Evolutionary conservation across 2,113 vertebrate species (phyloP).

Genomic region (Stigmatopora nigra): DNA sequence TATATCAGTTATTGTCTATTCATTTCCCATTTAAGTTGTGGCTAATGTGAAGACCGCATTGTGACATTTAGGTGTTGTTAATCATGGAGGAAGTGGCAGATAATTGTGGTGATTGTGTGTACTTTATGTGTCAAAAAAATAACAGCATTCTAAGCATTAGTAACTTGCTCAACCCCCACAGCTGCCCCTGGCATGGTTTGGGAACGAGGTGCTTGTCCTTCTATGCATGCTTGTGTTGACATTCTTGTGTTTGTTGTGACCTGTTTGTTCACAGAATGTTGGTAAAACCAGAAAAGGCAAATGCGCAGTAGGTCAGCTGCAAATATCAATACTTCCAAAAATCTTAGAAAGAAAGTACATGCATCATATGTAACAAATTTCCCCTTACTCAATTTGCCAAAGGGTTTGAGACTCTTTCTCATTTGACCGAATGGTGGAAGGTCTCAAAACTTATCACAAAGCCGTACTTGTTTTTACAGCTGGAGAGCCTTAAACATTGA

Average conservation of each 20-base stretch:
- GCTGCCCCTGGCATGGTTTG: constrained; percentile 5
- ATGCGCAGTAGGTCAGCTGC: constrained; percentile 26
- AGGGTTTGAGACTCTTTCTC: too few relatives aligned
- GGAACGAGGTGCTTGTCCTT: constrained; percentile 2
- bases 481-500: background rate
- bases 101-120: constrained; percentile 18
- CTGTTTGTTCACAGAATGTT: constrained; percentile 20
- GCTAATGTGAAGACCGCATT: background rate
- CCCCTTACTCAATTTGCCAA: too few relatives aligned
- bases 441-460: too few relatives aligned
- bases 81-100: constrained; percentile 8
- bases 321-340: constrained; percentile 44
- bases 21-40: background rate
- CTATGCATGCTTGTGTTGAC: constrained; percentile 4
- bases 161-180: constrained; percentile 8
- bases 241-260: constrained; percentile 14
- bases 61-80: constrained; percentile 26
- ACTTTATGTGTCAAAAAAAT: background rate
- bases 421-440: too few relatives aligned
- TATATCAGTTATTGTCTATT: background rate
- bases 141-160: constrained; percentile 17
- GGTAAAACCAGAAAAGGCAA: background rate
- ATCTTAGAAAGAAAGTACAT: background rate
- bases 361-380: too few relatives aligned
- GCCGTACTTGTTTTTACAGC: background rate